Evolutionary conservation across 2,113 vertebrate species (phyloP).

Genomic region (Alouatta palliata): DNA sequence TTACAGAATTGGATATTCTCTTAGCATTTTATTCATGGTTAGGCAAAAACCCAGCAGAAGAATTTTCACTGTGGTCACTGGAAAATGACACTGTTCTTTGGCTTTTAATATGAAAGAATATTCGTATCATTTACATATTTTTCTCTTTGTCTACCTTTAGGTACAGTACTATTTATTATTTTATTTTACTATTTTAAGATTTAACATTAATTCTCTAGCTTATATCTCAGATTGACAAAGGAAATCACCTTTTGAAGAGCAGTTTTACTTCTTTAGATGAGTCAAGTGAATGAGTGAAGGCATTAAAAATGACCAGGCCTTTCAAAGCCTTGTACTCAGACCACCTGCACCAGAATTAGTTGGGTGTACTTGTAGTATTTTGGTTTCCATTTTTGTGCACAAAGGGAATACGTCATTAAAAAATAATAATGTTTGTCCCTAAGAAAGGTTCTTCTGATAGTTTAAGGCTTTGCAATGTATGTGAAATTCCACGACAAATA

Average conservation of each 20-base stretch:
- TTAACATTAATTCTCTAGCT: neutral
- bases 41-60: neutral
- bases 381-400: neutral
- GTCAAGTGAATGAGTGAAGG: neutral
- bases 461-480: neutral
- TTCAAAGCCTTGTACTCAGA: neutral
- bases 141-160: neutral
- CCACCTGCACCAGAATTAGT: neutral
- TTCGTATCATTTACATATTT: neutral
- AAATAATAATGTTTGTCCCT: neutral
- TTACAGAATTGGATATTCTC: neutral
- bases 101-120: neutral
- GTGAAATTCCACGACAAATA: neutral
- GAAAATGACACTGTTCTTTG: neutral
- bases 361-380: neutral
- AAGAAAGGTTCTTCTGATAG: neutral
- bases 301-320: neutral
- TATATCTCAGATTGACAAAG: neutral
- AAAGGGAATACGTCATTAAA: neutral
- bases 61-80: neutral
- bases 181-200: neutral
- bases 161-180: neutral
- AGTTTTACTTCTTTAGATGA: neutral
- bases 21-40: neutral
- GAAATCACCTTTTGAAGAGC: neutral